Conservation (phyloP, 1,140 invertebrate species). For the Eciton burchellii region DNA sequence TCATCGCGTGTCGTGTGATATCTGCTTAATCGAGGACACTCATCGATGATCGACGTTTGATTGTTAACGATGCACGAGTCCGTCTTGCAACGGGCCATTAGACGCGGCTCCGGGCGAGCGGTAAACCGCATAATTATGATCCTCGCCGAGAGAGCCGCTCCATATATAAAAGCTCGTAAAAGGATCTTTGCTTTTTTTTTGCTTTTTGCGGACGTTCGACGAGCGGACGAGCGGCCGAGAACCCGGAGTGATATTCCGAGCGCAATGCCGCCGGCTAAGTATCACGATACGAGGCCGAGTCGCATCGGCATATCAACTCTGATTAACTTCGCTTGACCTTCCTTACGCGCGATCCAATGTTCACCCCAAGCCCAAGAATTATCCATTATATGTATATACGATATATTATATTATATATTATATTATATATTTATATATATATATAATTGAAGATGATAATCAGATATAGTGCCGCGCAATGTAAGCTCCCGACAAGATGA, state of each 20-base stretch:
- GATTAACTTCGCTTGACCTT: slow-evolving; percentile 21
- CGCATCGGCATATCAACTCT: background rate
- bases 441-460: background rate
- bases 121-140: slow-evolving; percentile 32
- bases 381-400: background rate
- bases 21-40: slow-evolving; percentile 13
- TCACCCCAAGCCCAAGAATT: background rate
- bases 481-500: background rate
- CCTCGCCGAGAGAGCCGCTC: background rate
- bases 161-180: slow-evolving; percentile 15
- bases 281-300: background rate
- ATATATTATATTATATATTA: no score
- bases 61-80: slow-evolving; percentile 13
- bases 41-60: slow-evolving; percentile 25
- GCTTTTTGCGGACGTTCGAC: slow-evolving; percentile 11
- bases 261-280: background rate
- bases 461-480: background rate
- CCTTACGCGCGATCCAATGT: slow-evolving; percentile 3
- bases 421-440: no score
- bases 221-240: background rate
- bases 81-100: background rate
- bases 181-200: background rate
- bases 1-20: background rate
- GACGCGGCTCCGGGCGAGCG: slow-evolving; percentile 13
- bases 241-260: slow-evolving; percentile 9